Conservation (phyloP, 37 sponge, comb jelly and placozoan genomes). For the Lycopodina hypogea region DNA sequence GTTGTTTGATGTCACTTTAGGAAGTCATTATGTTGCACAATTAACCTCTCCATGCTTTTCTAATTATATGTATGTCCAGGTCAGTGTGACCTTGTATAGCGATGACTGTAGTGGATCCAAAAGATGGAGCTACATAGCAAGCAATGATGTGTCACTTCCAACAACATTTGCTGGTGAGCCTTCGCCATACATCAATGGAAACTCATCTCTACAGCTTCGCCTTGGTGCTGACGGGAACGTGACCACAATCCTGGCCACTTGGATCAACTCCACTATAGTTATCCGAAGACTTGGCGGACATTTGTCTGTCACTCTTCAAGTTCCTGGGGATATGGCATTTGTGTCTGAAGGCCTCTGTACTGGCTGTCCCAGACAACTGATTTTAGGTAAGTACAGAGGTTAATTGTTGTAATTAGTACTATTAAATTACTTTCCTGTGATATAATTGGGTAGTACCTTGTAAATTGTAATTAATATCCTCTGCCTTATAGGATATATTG, state of each 20-base stretch:
- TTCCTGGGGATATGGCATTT: slow-evolving; percentile 9
- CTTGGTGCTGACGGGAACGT: not conserved
- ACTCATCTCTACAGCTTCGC: not conserved
- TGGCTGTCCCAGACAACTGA: slow-evolving; percentile 16
- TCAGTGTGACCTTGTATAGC: not conserved
- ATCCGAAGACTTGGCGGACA: slow-evolving; percentile 25
- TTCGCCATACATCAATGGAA: not conserved
- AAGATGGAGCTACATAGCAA: slow-evolving; percentile 4
- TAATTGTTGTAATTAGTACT: no score
- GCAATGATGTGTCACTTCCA: slow-evolving; percentile 16
- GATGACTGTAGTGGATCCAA: not conserved
- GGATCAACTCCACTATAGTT: slow-evolving; percentile 48
- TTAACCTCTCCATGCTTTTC: no score
- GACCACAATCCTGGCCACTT: slow-evolving; percentile 30
- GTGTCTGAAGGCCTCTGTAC: slow-evolving; percentile 45
- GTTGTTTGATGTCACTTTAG: no score
- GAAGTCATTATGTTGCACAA: no score
- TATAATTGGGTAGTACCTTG: no score
- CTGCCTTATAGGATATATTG: no score
- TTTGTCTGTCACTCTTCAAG: slow-evolving; percentile 40
- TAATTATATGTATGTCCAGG: no score
- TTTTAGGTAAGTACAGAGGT: not conserved
- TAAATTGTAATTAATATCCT: no score
- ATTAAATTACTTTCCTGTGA: no score
- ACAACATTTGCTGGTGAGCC: slow-evolving; percentile 5